A percentile compares a stretch with the other conserved stretches of the same genome.
Evolutionary conservation across 1,140 invertebrate species (phyloP).

Genomic region (Drosophila neocordata): DNA sequence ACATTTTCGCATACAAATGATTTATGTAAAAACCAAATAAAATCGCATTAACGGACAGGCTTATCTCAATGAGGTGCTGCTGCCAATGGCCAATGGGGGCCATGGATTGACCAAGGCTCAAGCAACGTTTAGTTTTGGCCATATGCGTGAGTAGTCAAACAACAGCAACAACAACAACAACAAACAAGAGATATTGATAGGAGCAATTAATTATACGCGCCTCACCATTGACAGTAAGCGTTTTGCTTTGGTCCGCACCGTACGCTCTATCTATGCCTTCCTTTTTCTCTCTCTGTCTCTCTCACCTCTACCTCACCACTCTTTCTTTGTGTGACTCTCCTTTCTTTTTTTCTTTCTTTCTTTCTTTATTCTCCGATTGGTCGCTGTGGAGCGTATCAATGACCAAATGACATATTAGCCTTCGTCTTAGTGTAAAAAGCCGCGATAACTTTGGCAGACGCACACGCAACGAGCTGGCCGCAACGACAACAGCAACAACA

Average conservation of each 20-base stretch:
- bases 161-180: constrained; percentile 27
- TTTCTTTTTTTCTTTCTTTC: background rate
- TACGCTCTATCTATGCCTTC: background rate
- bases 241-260: constrained; percentile 65
- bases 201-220: constrained; percentile 78
- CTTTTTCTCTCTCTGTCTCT: background rate
- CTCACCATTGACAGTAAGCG: constrained; percentile 75
- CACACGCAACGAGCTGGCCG: constrained; percentile 68
- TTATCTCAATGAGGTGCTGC: constrained; percentile 71
- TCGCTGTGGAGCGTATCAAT: constrained; percentile 68
- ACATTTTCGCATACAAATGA: constrained; percentile 69
- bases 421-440: constrained; percentile 80
- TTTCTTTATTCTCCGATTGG: constrained; percentile 24
- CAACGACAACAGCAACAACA: constrained; percentile 46
- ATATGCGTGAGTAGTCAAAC: constrained; percentile 57
- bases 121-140: constrained; percentile 43
- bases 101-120: constrained; percentile 44
- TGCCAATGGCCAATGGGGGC: constrained; percentile 44
- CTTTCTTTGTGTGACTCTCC: background rate
- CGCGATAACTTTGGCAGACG: constrained; percentile 78
- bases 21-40: constrained; percentile 69
- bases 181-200: constrained; percentile 70
- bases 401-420: constrained; percentile 80
- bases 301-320: background rate
- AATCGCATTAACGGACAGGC: constrained; percentile 71